Evolutionary conservation across 1,140 invertebrate genomes (phyloP).

Genomic region (Parasteatoda tepidariorum): DNA sequence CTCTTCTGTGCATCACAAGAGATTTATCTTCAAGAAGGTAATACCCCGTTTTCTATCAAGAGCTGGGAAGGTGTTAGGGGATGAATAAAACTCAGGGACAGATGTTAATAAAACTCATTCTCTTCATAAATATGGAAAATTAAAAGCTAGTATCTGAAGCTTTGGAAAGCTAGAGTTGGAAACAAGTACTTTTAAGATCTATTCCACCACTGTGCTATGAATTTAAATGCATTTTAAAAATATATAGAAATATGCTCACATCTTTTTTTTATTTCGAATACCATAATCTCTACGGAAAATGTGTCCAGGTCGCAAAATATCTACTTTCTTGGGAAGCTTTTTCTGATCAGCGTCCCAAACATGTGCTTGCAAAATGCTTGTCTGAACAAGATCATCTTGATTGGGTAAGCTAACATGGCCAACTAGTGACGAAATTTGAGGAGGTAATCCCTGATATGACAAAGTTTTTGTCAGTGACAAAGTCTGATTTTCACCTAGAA

Average conservation of each 20-base stretch:
- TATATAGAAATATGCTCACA: constrained; percentile 43
- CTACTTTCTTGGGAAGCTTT: constrained; percentile 34
- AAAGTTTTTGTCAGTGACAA: constrained; percentile 57
- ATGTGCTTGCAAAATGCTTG: constrained; percentile 44
- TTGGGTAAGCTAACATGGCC: constrained; percentile 12
- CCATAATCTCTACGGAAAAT: constrained; percentile 28
- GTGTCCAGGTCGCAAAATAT: neutral
- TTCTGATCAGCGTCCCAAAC: constrained; percentile 54
- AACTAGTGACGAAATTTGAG: neutral
- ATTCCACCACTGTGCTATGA: too few relatives aligned
- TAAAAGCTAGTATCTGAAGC: too few relatives aligned
- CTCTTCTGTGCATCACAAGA: too few relatives aligned
- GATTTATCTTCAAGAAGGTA: too few relatives aligned
- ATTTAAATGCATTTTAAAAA: too few relatives aligned
- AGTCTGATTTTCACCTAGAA: constrained; percentile 49
- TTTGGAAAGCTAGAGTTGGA: too few relatives aligned
- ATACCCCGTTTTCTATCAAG: too few relatives aligned
- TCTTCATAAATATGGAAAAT: too few relatives aligned
- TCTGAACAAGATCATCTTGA: constrained; percentile 52
- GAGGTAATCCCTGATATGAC: constrained; percentile 39
- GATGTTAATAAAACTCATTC: too few relatives aligned
- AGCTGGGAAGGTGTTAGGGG: too few relatives aligned
- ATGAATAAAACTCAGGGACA: too few relatives aligned
- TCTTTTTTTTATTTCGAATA: constrained; percentile 28
- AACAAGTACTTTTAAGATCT: too few relatives aligned